Evolutionary conservation across 2,888 invertebrate species (phyloP).

Genomic region (Noctua fimbriata): DNA sequence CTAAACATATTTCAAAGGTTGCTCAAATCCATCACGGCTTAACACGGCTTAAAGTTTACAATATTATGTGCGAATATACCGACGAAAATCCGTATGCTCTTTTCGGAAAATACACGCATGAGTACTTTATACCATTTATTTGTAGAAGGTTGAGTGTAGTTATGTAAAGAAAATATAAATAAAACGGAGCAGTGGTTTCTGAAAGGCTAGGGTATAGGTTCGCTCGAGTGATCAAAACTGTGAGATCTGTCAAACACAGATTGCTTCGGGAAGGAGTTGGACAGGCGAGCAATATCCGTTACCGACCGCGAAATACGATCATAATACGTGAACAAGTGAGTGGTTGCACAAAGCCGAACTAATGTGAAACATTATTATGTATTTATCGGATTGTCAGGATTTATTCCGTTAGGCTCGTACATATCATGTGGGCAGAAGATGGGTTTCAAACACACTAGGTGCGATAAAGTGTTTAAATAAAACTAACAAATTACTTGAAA

Average conservation of each 20-base stretch:
- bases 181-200: conserved; percentile 68
- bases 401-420: too few relatives aligned
- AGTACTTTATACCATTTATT: conserved; percentile 47
- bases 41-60: conserved; percentile 28
- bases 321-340: conserved; percentile 64
- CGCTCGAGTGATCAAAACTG: conserved; percentile 82
- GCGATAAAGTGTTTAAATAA: too few relatives aligned
- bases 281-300: conserved; percentile 77
- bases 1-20: conserved; percentile 23
- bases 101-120: conserved; percentile 42
- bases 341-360: conserved; percentile 49
- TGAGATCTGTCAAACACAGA: conserved; percentile 84
- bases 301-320: conserved; percentile 72
- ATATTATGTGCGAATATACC: neutral
- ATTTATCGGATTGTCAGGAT: neutral
- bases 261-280: conserved; percentile 79
- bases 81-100: conserved; percentile 10
- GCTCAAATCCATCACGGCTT: conserved; percentile 12
- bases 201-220: conserved; percentile 72
- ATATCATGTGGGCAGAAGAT: too few relatives aligned
- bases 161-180: conserved; percentile 69
- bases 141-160: conserved; percentile 42
- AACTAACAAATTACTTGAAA: too few relatives aligned
- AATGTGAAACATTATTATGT: conserved; percentile 46
- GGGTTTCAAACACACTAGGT: too few relatives aligned